Evolutionary conservation across 2,113 vertebrate species (phyloP).

Genomic region (Antechinus stuartii): DNA sequence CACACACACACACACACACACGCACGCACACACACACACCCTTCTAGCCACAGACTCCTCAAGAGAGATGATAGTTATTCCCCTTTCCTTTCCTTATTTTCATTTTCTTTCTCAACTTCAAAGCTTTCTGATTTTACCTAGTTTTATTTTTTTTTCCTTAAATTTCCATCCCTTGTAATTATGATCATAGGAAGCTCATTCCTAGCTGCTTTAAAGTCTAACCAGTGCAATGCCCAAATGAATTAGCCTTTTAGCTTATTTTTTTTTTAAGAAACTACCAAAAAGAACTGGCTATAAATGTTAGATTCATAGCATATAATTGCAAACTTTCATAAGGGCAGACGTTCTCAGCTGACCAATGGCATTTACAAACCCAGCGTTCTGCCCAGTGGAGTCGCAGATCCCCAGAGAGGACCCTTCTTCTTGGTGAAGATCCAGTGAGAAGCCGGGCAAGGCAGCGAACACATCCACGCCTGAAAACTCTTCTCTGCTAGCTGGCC

Average conservation of each 20-base stretch:
- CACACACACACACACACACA: background rate
- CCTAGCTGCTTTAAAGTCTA: background rate
- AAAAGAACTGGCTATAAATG: slow-evolving; percentile 18
- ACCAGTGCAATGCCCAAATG: background rate
- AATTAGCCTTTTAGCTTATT: background rate
- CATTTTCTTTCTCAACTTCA: background rate
- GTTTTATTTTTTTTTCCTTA: background rate
- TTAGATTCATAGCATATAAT: slow-evolving; percentile 1
- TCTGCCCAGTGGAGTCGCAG: background rate
- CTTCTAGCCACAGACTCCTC: background rate
- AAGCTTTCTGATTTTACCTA: slow-evolving; percentile 12
- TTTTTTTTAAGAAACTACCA: slow-evolving; percentile 48
- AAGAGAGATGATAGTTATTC: background rate
- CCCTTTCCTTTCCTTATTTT: slow-evolving; percentile 21
- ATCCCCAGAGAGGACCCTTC: background rate
- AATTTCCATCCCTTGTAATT: slow-evolving; percentile 27
- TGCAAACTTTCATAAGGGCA: background rate
- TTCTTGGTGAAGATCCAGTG: background rate
- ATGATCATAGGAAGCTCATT: background rate
- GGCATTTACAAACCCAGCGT: background rate
- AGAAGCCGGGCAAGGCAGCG: background rate
- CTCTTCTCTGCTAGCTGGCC: background rate
- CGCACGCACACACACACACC: too few species aligned
- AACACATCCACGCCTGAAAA: slow-evolving; percentile 8
- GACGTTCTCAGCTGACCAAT: slow-evolving; percentile 15